A percentile compares a stretch with the other conserved stretches of the same genome.
phyloP scores from a whole-genome alignment of 2,113 vertebrate genomes.

The Corythornis cristatus region DNA sequence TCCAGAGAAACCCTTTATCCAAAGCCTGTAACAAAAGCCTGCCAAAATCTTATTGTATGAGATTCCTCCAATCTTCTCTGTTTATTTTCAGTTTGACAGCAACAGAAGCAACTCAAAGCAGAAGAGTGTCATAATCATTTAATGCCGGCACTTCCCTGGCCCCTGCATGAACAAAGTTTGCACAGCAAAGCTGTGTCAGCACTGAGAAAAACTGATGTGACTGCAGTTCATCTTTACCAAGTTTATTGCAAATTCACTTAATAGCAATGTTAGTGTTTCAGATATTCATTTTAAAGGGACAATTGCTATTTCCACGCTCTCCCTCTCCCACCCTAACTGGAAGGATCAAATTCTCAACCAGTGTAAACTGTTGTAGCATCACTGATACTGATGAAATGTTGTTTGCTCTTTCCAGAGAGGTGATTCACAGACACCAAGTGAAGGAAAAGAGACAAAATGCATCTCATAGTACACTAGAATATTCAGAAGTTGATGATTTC shows the following conservation, averaged over 20 bases:
- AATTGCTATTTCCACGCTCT: fast-evolving
- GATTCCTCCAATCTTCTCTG: neutral
- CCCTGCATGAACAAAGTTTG: neutral
- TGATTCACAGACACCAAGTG: neutral
- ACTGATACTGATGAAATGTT: neutral
- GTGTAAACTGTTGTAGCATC: neutral
- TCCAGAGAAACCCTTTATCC: neutral
- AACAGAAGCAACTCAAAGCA: neutral
- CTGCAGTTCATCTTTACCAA: neutral
- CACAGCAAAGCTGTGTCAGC: neutral
- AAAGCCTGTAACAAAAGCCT: neutral
- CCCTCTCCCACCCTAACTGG: neutral
- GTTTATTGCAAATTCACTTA: neutral
- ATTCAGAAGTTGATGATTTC: neutral
- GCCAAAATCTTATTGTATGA: neutral
- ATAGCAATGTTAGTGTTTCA: neutral
- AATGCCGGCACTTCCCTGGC: neutral
- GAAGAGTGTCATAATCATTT: neutral
- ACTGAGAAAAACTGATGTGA: neutral
- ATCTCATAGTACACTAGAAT: neutral
- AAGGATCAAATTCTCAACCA: neutral
- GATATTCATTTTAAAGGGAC: neutral
- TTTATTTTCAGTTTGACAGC: neutral
- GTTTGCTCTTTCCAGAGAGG: neutral
- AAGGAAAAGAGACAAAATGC: neutral